Evolutionary conservation across 2,888 invertebrate genomes (phyloP).

Genomic region (Apamea monoglypha): DNA sequence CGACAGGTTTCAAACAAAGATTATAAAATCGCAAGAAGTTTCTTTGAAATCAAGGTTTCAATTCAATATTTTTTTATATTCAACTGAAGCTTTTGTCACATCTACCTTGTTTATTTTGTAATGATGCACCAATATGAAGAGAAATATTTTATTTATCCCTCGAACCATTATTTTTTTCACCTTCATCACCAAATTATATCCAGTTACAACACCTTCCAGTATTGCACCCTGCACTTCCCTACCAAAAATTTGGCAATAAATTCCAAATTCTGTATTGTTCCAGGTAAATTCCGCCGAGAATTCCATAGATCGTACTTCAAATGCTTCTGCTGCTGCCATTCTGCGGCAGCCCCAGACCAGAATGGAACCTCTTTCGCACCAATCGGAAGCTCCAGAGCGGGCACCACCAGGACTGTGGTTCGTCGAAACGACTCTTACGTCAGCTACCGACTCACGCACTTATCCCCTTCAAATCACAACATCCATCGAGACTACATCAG

Average conservation of each 20-base stretch:
- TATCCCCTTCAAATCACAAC: slow-evolving; percentile 88
- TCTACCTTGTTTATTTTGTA: not conserved
- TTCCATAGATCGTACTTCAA: slow-evolving; percentile 93
- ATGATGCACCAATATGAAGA: not conserved
- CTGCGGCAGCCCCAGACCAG: slow-evolving; percentile 76
- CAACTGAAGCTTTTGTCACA: not conserved
- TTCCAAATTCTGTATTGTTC: slow-evolving; percentile 78
- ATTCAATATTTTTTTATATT: not conserved
- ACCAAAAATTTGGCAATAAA: slow-evolving; percentile 33
- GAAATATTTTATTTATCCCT: not conserved
- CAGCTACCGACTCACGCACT: slow-evolving; percentile 85
- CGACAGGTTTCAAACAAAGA: not conserved
- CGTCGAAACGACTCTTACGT: slow-evolving; percentile 87
- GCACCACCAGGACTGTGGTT: slow-evolving; percentile 85
- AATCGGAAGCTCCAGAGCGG: slow-evolving; percentile 85
- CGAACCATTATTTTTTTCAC: not conserved
- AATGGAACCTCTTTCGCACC: slow-evolving; percentile 87
- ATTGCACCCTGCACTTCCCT: slow-evolving; percentile 33
- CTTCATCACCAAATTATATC: slow-evolving; percentile 4
- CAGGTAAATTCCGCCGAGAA: slow-evolving; percentile 94
- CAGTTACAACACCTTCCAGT: not conserved
- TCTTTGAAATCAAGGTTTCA: not conserved
- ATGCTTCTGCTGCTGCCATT: slow-evolving; percentile 88
- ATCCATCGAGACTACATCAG: slow-evolving; percentile 83
- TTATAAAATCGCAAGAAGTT: slow-evolving; percentile 14